These are phyloP conservation scores for Salvelinus alpinus DNA, from an alignment of 2,113 vertebrate species.

Conservation along the genomic window DNA sequence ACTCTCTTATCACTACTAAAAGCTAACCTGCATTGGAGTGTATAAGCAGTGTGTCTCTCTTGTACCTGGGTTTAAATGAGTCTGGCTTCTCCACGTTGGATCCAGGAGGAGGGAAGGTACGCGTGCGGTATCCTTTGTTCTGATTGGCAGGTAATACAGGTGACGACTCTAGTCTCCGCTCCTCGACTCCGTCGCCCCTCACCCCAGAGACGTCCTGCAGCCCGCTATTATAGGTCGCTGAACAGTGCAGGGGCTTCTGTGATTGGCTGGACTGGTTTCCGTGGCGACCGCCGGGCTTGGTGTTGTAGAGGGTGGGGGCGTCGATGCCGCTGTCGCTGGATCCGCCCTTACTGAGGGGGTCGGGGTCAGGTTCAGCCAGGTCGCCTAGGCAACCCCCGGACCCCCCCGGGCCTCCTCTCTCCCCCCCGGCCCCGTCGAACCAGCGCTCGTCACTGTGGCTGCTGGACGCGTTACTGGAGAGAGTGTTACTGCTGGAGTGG, in stretches of 20 bases:
- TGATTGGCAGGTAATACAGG: constrained; percentile 68
- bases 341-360: constrained; percentile 80
- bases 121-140: constrained; percentile 79
- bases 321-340: constrained; percentile 92
- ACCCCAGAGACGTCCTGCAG: constrained; percentile 66
- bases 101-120: constrained; percentile 77
- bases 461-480: constrained; percentile 92
- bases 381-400: constrained; percentile 63
- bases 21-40: constrained; percentile 28
- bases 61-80: constrained; percentile 73
- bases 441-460: constrained; percentile 90
- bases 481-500: constrained; percentile 92
- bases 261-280: constrained; percentile 60
- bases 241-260: constrained; percentile 72
- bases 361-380: constrained; percentile 72
- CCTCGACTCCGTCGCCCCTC: constrained; percentile 46
- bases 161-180: constrained; percentile 75
- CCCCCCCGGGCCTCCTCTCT: constrained; percentile 21
- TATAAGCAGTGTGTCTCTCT: background rate
- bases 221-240: constrained; percentile 63
- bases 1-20: background rate
- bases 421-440: constrained; percentile 76
- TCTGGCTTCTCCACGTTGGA: constrained; percentile 66
- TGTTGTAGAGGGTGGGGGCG: constrained; percentile 76
- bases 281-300: constrained; percentile 59